phyloP scores from a whole-genome alignment of 2,888 invertebrate species.

The Eurytoma californica region DNA sequence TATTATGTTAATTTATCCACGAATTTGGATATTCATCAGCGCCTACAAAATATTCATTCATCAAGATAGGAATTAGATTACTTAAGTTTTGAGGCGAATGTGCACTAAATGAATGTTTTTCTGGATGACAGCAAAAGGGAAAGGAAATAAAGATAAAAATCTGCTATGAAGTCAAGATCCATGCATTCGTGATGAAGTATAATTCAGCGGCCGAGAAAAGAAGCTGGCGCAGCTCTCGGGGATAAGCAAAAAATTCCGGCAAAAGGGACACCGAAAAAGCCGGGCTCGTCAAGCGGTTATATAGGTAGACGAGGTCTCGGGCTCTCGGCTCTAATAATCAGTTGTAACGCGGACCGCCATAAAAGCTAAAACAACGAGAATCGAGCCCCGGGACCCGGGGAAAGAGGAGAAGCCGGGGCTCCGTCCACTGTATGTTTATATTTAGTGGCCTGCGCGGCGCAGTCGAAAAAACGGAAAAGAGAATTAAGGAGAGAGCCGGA shows the following conservation, averaged over 20 bases:
- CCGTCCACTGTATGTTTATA: slow-evolving; percentile 61
- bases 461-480: slow-evolving; percentile 19
- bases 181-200: background rate
- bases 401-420: slow-evolving; percentile 45
- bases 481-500: slow-evolving; percentile 21
- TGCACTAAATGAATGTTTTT: no score
- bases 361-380: slow-evolving; percentile 72
- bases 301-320: background rate
- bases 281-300: no score
- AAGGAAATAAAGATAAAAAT: background rate
- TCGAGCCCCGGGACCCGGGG: slow-evolving; percentile 56
- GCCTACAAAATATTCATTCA: no score
- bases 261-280: slow-evolving; percentile 3
- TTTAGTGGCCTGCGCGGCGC: slow-evolving; percentile 58
- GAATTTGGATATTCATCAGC: no score
- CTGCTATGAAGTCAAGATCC: background rate
- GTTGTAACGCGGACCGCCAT: slow-evolving; percentile 74
- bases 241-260: slow-evolving; percentile 4
- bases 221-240: background rate
- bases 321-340: slow-evolving; percentile 71
- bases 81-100: no score
- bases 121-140: background rate
- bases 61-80: no score
- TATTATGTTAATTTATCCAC: no score
- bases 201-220: background rate